Conservation (phyloP, 1,140 invertebrate species). For the Formica exsecta region DNA sequence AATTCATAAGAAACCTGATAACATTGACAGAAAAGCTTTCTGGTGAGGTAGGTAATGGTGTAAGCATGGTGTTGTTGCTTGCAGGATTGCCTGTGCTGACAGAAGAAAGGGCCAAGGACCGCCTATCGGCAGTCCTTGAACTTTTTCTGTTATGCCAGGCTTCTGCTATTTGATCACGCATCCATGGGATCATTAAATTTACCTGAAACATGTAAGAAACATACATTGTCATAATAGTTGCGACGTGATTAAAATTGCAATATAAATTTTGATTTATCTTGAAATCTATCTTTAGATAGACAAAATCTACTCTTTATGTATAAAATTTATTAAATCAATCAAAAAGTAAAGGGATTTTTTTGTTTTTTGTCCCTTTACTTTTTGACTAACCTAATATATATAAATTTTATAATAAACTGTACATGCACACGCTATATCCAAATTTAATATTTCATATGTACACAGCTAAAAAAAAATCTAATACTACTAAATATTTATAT, state of each 20-base stretch:
- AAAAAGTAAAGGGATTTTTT: too few species aligned
- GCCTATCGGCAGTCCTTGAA: slow-evolving; percentile 78
- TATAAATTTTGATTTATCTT: not conserved
- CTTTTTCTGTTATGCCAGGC: slow-evolving; percentile 83
- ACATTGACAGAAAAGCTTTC: slow-evolving; percentile 82
- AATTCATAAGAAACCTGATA: slow-evolving; percentile 78
- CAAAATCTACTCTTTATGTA: not conserved
- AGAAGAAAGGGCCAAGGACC: slow-evolving; percentile 77
- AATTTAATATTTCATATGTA: not conserved
- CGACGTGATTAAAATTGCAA: not conserved
- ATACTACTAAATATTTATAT: slow-evolving; percentile 10
- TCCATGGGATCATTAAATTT: slow-evolving; percentile 85
- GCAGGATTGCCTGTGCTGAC: slow-evolving; percentile 72
- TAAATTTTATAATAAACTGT: not conserved
- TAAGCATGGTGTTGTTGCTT: slow-evolving; percentile 71
- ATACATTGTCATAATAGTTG: not conserved
- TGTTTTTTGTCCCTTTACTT: too few species aligned
- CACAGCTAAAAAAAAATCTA: not conserved
- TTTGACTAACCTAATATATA: not conserved
- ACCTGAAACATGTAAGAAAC: slow-evolving; percentile 51
- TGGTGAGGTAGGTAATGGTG: slow-evolving; percentile 72
- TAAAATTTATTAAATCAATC: not conserved
- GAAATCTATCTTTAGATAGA: too few species aligned
- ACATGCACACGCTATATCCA: not conserved
- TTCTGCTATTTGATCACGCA: slow-evolving; percentile 82